Conservation (phyloP, 2,113 vertebrate species). For the Craseonycteris thonglongyai region DNA sequence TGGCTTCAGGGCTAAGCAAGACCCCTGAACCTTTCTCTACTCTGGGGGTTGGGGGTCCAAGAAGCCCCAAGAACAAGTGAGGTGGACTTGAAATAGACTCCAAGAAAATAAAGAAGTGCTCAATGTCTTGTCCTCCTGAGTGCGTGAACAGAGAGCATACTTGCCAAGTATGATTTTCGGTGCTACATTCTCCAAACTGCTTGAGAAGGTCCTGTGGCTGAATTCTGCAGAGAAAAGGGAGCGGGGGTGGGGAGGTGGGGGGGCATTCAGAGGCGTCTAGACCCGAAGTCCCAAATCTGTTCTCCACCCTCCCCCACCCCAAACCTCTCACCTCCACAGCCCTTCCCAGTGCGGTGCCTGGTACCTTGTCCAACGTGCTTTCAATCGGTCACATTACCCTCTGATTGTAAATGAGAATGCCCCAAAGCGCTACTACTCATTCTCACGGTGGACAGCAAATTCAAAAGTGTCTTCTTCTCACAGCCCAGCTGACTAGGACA, state of each 20-base stretch:
- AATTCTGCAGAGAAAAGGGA: background rate
- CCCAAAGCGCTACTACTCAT: fast-evolving
- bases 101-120: background rate
- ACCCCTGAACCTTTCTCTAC: background rate
- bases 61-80: background rate
- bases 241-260: fast-evolving
- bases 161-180: background rate
- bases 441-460: background rate
- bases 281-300: background rate
- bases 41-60: background rate
- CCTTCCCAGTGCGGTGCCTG: background rate
- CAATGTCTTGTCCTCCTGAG: background rate
- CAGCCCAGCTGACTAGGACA: fast-evolving
- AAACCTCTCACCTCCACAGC: background rate
- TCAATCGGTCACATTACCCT: background rate
- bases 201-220: background rate
- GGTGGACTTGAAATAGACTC: background rate
- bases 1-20: background rate
- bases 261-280: background rate
- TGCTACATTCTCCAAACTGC: background rate
- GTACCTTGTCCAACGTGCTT: background rate
- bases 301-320: background rate
- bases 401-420: background rate
- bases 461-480: background rate
- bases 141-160: background rate